phyloP scores from a whole-genome alignment of 2,888 invertebrate species.

The Hypomecis atomaria region DNA sequence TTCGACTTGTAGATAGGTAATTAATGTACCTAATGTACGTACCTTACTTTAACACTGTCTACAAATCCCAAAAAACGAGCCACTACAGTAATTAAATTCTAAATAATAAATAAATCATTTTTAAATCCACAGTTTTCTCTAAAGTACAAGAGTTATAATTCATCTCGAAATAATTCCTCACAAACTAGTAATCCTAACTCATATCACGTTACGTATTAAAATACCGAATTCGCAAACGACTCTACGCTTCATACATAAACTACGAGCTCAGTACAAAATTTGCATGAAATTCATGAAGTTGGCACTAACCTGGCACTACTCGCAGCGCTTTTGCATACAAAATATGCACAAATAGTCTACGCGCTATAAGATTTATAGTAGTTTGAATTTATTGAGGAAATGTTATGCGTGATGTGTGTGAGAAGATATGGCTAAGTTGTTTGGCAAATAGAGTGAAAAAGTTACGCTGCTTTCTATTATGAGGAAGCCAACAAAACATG shows the following conservation, averaged over 20 bases:
- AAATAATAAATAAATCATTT: no score
- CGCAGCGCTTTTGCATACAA: constrained; percentile 35
- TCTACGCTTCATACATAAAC: constrained; percentile 20
- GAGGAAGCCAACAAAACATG: no score
- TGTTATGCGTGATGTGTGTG: constrained; percentile 17
- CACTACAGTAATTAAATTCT: no score
- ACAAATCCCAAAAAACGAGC: no score
- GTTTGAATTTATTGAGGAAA: constrained; percentile 45
- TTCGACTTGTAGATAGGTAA: no score
- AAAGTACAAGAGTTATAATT: no score
- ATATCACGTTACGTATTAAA: constrained; percentile 25
- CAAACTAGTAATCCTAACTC: constrained; percentile 6
- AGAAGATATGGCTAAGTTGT: not conserved
- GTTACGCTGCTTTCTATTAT: no score
- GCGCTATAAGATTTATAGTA: constrained; percentile 37
- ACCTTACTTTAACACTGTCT: no score
- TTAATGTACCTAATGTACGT: no score
- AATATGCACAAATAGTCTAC: constrained; percentile 31
- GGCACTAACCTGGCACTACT: constrained; percentile 36
- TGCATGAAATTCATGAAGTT: constrained; percentile 38
- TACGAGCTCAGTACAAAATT: constrained; percentile 22
- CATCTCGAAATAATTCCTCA: not conserved
- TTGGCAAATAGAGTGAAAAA: no score
- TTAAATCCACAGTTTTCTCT: no score
- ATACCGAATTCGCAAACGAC: constrained; percentile 22